Percentiles rank a stretch among this genome's conserved stretches.
These are phyloP conservation scores for Erythrocercus mccallii DNA, from an alignment of 2,113 vertebrate genomes.

Conservation along the genomic window DNA sequence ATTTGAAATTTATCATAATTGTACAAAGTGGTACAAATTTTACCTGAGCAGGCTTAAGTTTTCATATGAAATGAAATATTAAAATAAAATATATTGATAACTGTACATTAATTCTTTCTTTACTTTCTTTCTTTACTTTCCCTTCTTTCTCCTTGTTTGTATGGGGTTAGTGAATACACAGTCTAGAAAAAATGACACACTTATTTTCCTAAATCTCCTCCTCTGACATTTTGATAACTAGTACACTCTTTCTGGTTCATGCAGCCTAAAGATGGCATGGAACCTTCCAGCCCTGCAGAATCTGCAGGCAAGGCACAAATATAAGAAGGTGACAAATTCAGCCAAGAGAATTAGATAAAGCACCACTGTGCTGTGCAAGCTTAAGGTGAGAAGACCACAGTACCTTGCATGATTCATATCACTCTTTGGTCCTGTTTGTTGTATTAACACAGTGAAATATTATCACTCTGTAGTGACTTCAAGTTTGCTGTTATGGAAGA, in stretches of 20 bases:
- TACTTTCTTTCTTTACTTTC: background rate
- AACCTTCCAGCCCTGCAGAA: background rate
- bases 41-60: background rate
- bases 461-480: background rate
- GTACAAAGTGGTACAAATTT: background rate
- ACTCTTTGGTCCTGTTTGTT: background rate
- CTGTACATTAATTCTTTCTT: background rate
- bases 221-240: background rate
- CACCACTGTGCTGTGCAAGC: background rate
- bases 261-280: background rate
- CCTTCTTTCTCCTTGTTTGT: background rate
- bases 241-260: background rate
- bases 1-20: background rate
- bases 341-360: background rate
- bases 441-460: background rate
- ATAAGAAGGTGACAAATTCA: background rate
- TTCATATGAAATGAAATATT: background rate
- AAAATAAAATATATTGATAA: background rate
- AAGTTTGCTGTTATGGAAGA: background rate
- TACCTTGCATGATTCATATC: background rate
- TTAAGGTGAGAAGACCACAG: background rate
- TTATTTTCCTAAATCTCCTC: background rate
- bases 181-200: background rate
- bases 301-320: background rate
- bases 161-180: fast-evolving